Evolutionary conservation across 2,888 invertebrate genomes (phyloP).

Genomic region (Eupithecia dodoneata): DNA sequence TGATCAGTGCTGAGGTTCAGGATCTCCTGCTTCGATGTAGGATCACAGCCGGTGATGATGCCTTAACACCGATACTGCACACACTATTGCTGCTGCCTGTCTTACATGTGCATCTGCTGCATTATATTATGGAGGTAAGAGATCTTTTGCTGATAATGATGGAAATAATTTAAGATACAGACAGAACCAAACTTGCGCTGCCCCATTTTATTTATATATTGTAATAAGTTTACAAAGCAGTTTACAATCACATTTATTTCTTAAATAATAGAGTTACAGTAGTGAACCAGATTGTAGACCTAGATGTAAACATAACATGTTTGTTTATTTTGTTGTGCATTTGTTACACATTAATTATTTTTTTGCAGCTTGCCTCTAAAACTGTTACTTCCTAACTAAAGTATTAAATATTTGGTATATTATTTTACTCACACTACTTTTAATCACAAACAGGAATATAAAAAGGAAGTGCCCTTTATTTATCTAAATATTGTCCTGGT

Average conservation of each 20-base stretch:
- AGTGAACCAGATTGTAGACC: too few relatives aligned
- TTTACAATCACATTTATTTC: too few relatives aligned
- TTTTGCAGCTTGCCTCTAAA: too few relatives aligned
- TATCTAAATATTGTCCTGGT: neutral
- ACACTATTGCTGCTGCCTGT: constrained; percentile 90
- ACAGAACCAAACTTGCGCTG: too few relatives aligned
- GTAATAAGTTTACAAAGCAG: too few relatives aligned
- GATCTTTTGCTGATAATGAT: neutral
- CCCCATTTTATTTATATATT: too few relatives aligned
- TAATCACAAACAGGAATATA: neutral
- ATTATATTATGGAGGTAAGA: constrained; percentile 91
- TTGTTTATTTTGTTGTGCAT: too few relatives aligned
- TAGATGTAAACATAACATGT: too few relatives aligned
- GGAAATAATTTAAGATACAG: neutral
- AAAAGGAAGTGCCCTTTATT: neutral
- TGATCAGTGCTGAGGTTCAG: constrained; percentile 90
- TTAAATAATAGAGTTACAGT: too few relatives aligned
- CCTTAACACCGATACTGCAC: constrained; percentile 86
- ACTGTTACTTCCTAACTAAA: neutral
- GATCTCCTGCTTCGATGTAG: constrained; percentile 89
- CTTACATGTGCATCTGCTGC: constrained; percentile 90
- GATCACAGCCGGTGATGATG: constrained; percentile 82
- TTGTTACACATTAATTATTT: too few relatives aligned
- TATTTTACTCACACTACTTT: neutral
- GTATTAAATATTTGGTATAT: neutral